Percentiles rank a stretch among this genome's conserved stretches.
phyloP scores from a whole-genome alignment of 2,113 vertebrate genomes.

The Hemibates koningsi region DNA sequence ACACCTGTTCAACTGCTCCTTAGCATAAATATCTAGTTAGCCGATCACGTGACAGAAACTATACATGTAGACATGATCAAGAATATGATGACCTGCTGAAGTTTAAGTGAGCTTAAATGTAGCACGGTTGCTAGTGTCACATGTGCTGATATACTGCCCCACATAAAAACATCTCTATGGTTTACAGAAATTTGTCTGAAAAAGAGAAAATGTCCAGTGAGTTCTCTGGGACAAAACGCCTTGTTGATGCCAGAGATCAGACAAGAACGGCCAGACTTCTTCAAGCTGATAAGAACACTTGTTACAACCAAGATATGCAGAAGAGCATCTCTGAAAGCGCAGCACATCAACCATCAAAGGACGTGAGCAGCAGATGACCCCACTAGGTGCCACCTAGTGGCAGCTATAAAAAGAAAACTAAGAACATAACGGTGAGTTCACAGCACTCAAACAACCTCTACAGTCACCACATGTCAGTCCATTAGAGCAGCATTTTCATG shows the following conservation, averaged over 20 bases:
- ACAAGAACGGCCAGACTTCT: background rate
- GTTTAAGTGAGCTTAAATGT: background rate
- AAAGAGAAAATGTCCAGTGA: background rate
- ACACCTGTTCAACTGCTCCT: background rate
- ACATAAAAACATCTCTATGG: background rate
- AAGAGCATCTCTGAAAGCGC: background rate
- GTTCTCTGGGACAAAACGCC: background rate
- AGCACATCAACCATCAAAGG: background rate
- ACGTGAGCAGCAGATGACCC: background rate
- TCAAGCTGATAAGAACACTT: background rate
- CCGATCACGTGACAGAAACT: rapidly evolving
- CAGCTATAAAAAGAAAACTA: background rate
- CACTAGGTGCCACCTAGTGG: background rate
- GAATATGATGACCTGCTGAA: background rate
- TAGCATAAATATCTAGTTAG: background rate
- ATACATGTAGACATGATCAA: background rate
- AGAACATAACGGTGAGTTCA: background rate
- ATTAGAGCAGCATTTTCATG: background rate
- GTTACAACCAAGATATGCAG: background rate
- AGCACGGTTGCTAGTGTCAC: background rate
- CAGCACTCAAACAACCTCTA: background rate
- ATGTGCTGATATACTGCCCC: background rate
- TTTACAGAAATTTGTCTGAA: background rate
- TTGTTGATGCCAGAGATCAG: background rate
- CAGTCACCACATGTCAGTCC: background rate